Evolutionary conservation across 2,113 vertebrate species (phyloP).

Genomic region (Todiramphus chloris): DNA sequence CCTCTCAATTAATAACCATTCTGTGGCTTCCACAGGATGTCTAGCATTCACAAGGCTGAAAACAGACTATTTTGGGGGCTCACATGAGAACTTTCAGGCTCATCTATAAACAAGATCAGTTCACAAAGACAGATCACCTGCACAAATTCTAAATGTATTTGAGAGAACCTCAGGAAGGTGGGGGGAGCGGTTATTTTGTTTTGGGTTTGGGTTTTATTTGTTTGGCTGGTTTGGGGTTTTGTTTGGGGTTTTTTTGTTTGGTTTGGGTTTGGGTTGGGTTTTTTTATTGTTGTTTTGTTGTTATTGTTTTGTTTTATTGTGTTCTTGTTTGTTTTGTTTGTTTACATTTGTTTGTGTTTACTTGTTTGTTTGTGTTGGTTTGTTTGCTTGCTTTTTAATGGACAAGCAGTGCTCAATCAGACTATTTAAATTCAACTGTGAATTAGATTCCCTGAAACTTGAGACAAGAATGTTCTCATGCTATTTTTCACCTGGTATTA

Average conservation of each 20-base stretch:
- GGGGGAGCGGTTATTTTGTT: too few species aligned
- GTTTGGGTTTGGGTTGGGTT: too few species aligned
- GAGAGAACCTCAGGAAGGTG: not conserved
- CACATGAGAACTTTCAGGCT: not conserved
- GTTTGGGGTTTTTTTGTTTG: too few species aligned
- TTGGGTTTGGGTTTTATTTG: too few species aligned
- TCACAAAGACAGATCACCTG: not conserved
- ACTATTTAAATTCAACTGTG: not conserved
- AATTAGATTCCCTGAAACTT: not conserved
- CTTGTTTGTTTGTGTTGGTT: too few species aligned
- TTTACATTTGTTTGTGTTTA: too few species aligned
- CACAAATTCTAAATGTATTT: not conserved
- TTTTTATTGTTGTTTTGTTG: too few species aligned
- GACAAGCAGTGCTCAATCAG: not conserved
- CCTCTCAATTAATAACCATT: not conserved
- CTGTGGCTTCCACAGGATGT: not conserved
- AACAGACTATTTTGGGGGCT: not conserved
- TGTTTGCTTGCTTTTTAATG: too few species aligned
- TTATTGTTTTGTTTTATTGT: too few species aligned
- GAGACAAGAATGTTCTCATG: not conserved
- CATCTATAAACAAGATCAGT: not conserved
- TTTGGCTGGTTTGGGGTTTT: too few species aligned
- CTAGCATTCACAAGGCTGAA: not conserved
- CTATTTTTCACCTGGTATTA: not conserved
- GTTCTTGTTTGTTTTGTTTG: too few species aligned